These are phyloP conservation scores for Rhinoraja longicauda DNA, from an alignment of 2,797 vertebrate species.

Conservation along the genomic window DNA sequence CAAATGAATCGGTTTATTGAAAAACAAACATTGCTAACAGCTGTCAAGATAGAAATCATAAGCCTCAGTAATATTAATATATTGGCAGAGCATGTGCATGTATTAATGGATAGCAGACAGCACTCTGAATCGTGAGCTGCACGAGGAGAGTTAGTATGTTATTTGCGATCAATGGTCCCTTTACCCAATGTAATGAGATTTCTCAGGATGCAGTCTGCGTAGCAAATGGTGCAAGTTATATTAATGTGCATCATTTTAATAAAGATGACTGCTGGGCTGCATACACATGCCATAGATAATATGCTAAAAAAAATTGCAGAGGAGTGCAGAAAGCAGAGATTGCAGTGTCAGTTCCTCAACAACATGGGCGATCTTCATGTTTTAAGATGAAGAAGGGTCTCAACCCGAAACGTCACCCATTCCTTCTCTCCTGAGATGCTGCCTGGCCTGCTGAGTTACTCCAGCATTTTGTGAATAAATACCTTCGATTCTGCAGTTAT, in stretches of 20 bases:
- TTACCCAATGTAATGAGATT: conserved; percentile 14
- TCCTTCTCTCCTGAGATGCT: no score
- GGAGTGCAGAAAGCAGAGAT: not conserved
- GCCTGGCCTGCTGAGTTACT: no score
- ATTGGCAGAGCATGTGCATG: not conserved
- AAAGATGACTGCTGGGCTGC: not conserved
- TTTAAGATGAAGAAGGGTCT: no score
- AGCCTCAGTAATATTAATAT: not conserved
- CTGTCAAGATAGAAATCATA: conserved; percentile 13
- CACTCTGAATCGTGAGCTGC: not conserved
- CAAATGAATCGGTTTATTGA: not conserved
- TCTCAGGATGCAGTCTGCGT: not conserved
- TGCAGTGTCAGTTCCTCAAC: not conserved
- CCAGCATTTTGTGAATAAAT: no score
- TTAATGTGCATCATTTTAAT: conserved; percentile 13
- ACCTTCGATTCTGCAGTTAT: no score
- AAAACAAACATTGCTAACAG: conserved; percentile 1
- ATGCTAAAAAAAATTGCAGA: not conserved
- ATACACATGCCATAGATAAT: conserved; percentile 9
- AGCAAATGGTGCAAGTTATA: conserved; percentile 8
- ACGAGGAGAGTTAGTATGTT: not conserved
- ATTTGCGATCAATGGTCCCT: conserved; percentile 21
- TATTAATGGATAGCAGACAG: not conserved
- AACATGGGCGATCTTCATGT: not conserved
- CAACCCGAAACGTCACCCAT: no score